Base-by-base conservation (phyloP, 2,113 vertebrate species). In the Megalops atlanticus region DNA sequence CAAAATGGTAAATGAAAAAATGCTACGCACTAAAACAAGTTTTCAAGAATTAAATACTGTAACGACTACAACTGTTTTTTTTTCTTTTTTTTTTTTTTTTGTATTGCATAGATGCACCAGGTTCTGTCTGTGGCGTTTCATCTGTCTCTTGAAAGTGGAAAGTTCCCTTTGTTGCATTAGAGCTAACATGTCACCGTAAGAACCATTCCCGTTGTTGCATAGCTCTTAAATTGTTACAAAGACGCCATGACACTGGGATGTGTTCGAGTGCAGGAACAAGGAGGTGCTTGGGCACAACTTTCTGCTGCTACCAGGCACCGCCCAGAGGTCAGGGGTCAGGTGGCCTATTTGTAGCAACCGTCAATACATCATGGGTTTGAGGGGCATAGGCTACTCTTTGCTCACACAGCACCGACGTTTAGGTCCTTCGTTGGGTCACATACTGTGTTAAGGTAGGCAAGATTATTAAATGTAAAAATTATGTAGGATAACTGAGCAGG, bases 241-340 rank as follows among this genome's bases (percentile, higher is more conserved):
- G 58, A n/a, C 58, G 58, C 58, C 58, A 64, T 64, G 58, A 64
- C 58, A 64, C 58, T 8, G 24, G 24, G 24, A 24, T 64, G 58
- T n/a, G 31, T 27, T 24, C n/a, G n/a, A 64, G n/a, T 64, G 58
- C 58, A 27, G 58, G 24, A 64, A 31, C n/a, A 64, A 27, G 58
- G 58, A 64, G 58, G 58, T 64, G 58, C 58, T 10, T 64, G n/a
- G 33, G 40, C 33, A 31, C 58, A 64, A 64, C 58, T 64, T 64
- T 64, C 58, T n/a, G 31, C 58, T 21, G 18, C 47, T 16, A 24
- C 15, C 33, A 80, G 58, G 79, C 79, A 74, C 79, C 79, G 79
- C 79, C 79, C 71, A 31, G 41, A 64, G 79, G 79, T 80, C 71
- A 80, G 45, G 71, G 79, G 69, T 80, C 79, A 72, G 21, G 38